A percentile compares a stretch with the other conserved stretches of the same genome.
Conservation (phyloP, 2,888 invertebrate species). For the Drosophila austrosaltans region DNA sequence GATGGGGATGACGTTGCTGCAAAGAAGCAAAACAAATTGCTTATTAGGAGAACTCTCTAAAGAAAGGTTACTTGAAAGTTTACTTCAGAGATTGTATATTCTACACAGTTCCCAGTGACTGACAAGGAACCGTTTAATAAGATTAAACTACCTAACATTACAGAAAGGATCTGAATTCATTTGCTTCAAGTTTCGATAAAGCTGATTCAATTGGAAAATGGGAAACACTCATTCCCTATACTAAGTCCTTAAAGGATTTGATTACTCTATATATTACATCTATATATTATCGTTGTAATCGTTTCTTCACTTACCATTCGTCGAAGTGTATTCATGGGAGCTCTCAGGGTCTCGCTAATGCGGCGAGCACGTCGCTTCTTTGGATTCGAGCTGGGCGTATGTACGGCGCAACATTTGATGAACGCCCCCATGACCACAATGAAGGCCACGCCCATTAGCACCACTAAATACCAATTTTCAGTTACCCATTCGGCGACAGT, state of each 20-base stretch:
- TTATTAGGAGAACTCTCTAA: neutral
- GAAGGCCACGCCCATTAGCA: conserved; percentile 95
- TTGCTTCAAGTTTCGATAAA: too few species aligned
- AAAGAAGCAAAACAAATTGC: neutral
- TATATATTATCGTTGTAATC: too few species aligned
- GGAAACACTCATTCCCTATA: too few species aligned
- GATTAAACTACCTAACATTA: too few species aligned
- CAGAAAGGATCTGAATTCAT: too few species aligned
- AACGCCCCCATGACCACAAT: conserved; percentile 98
- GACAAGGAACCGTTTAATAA: too few species aligned
- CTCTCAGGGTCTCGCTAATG: conserved; percentile 94
- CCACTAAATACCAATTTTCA: conserved; percentile 97
- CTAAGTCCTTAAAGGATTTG: too few species aligned
- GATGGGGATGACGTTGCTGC: conserved; percentile 83
- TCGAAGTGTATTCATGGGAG: conserved; percentile 95
- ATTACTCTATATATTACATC: neutral
- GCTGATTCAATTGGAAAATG: too few species aligned
- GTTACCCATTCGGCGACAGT: conserved; percentile 97
- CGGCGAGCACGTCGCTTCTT: conserved; percentile 97
- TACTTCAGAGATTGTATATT: neutral
- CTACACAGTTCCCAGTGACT: too few species aligned
- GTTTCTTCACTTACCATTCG: conserved; percentile 88
- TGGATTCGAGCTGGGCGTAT: conserved; percentile 99
- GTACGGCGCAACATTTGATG: conserved; percentile 99
- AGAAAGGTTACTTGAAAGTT: too few species aligned